These are phyloP conservation scores for Hipparchia semele DNA, from an alignment of 2,888 invertebrate genomes.

Conservation along the genomic window DNA sequence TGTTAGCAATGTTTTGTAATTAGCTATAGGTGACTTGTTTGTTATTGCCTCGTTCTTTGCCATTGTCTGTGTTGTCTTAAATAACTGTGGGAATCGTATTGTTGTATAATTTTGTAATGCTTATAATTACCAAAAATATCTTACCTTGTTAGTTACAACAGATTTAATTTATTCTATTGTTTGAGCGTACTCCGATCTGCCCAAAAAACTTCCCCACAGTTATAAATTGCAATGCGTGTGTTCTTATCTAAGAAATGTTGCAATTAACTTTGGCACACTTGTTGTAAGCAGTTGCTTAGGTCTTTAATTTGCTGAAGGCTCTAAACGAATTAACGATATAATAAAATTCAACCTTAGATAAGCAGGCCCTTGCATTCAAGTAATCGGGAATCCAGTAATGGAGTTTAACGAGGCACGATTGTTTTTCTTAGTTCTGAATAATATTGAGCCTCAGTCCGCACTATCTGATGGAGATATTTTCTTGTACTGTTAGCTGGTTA, in stretches of 20 bases:
- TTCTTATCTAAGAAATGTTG: background rate
- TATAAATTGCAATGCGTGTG: background rate
- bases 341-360: constrained; percentile 50
- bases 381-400: constrained; percentile 73
- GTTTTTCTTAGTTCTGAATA: constrained; percentile 82
- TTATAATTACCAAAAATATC: too few relatives aligned
- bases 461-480: constrained; percentile 80
- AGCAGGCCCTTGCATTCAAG: constrained; percentile 54
- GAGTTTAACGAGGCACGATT: constrained; percentile 81
- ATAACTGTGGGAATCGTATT: background rate
- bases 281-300: constrained; percentile 11
- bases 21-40: constrained; percentile 55
- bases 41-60: constrained; percentile 47
- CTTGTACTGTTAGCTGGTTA: constrained; percentile 77
- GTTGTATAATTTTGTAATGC: background rate
- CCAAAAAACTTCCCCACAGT: background rate
- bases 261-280: constrained; percentile 12
- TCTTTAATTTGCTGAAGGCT: constrained; percentile 32
- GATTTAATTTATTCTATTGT: too few relatives aligned
- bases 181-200: too few relatives aligned
- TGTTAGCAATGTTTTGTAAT: constrained; percentile 64
- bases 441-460: constrained; percentile 72
- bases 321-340: constrained; percentile 43
- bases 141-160: too few relatives aligned
- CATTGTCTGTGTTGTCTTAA: background rate